Base-by-base conservation (phyloP, 2,888 invertebrate genomes). In the Acrobasis repandana region DNA sequence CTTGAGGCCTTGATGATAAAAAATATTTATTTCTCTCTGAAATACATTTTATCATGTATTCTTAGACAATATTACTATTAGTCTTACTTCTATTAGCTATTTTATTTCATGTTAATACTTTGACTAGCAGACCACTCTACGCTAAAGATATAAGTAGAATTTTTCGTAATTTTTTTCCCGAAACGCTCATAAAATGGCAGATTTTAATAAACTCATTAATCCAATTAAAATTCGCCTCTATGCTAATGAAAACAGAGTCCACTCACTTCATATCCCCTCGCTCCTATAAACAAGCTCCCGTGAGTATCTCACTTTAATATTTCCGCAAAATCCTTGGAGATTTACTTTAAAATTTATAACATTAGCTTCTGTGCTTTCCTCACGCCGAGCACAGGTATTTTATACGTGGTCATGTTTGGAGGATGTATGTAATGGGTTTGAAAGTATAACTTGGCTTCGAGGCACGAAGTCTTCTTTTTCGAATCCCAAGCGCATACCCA, bases 331-430 rank as follows among this genome's bases (percentile, higher is more conserved):
- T 61, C 61, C 57, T 16, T 14, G n/a, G 51, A 49, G 58, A 58
- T 58, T 58, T 58, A 14, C 61, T 63, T 61, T 60, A 63, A 60
- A 63, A 65, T 65, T 60, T 65, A 65, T 61, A 65, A 60, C 63
- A 63, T 63, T 61, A 63, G 61, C 60, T 60, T 49, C 18, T 15
- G 43, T 51, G 43, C 60, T 48, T 49, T 38, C 20, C 58, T 58
- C 61, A 28, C 28, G 28, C 43, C 62, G 65, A 57, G 46, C 47
- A n/a, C 56, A 57, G 18, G 56, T 54, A 18, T 54, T 10, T 54
- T 54, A 54, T 54, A 38, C 14, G 14, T 15, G 38, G 16, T 43
- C 20, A 36, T 38, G 54, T 54, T 20, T 48, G 9, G 28, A 20
- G 50, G 50, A 50, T 28, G 18, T 49, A 20, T 18, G 18, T 50